Evolutionary conservation across 2,113 vertebrate species (phyloP).

Genomic region (Patagioenas fasciata): DNA sequence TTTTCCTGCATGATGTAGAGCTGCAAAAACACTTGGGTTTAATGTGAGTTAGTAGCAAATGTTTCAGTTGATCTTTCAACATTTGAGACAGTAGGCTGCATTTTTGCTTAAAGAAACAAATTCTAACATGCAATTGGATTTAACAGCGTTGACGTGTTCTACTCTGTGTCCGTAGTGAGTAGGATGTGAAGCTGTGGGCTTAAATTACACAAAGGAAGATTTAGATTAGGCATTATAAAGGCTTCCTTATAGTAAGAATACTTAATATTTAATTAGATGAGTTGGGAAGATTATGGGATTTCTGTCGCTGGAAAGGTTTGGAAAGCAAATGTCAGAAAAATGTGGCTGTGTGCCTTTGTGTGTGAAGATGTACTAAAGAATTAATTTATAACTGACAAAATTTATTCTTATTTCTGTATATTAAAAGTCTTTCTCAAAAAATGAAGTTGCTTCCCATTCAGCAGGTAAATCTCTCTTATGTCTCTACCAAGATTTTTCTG

Average conservation of each 20-base stretch:
- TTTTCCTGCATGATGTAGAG: neutral
- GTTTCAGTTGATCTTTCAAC: neutral
- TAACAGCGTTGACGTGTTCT: neutral
- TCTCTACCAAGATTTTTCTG: neutral
- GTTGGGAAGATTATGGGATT: neutral
- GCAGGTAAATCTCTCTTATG: neutral
- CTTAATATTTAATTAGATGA: slow-evolving; percentile 7
- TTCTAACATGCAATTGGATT: neutral
- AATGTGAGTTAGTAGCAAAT: neutral
- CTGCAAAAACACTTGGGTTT: neutral
- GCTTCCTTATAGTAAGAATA: neutral
- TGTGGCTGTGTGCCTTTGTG: neutral
- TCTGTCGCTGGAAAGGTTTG: neutral
- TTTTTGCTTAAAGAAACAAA: neutral
- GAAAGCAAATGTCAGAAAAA: neutral
- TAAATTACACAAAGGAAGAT: neutral
- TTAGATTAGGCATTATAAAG: neutral
- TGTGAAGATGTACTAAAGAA: neutral
- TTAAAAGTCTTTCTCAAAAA: neutral
- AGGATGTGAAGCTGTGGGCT: neutral
- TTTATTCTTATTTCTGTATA: neutral
- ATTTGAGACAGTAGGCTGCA: neutral
- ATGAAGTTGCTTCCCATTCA: neutral
- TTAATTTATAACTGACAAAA: neutral
- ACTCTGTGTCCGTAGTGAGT: neutral